phyloP scores from a whole-genome alignment of 2,797 vertebrate species.

The Tragopan temminckii region DNA sequence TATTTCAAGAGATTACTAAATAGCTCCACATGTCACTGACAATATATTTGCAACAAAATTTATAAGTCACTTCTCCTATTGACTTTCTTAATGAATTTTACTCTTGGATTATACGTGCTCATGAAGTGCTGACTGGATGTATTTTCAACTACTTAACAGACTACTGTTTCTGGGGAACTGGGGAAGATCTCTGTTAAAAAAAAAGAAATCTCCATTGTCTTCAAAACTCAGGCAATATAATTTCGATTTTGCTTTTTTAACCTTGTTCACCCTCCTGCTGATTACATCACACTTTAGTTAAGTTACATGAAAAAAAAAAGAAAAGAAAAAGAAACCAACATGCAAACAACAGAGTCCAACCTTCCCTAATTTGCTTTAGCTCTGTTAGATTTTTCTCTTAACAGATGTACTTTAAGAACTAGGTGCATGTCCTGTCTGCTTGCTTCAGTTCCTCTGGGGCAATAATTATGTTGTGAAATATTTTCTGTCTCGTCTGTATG shows the following conservation, averaged over 20 bases:
- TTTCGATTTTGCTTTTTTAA: constrained; percentile 22
- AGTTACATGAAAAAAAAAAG: neutral
- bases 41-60: constrained; percentile 20
- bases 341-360: neutral
- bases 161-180: neutral
- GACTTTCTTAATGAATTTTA: constrained; percentile 45
- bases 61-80: neutral
- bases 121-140: neutral
- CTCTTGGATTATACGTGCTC: neutral
- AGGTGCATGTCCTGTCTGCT: neutral
- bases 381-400: neutral
- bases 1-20: constrained; percentile 6
- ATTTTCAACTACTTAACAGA: constrained; percentile 35
- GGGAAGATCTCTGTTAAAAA: neutral
- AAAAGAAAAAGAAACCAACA: no score
- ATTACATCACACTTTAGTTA: neutral
- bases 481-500: neutral
- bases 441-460: neutral
- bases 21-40: constrained; percentile 3
- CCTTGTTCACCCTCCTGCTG: neutral
- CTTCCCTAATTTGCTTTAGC: neutral
- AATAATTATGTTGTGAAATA: neutral
- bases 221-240: neutral
- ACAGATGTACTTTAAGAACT: neutral
- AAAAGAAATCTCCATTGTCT: neutral